These are phyloP conservation scores for Microplitis manilae DNA, from an alignment of 2,888 invertebrate species.

Conservation along the genomic window DNA sequence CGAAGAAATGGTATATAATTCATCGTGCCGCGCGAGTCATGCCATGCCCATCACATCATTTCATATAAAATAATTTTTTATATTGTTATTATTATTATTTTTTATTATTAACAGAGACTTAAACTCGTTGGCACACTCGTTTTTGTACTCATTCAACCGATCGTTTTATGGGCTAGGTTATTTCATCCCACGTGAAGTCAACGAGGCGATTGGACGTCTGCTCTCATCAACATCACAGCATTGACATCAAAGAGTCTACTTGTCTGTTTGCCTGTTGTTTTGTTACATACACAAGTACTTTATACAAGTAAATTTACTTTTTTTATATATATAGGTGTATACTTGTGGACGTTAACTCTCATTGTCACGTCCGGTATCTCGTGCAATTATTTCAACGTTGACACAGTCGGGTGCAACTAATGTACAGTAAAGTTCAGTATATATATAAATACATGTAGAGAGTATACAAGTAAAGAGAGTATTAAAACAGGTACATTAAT, in stretches of 20 bases:
- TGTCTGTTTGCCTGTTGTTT: neutral
- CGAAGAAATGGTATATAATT: conserved; percentile 32
- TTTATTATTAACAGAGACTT: conserved; percentile 20
- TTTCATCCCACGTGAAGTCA: conserved; percentile 55
- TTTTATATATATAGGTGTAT: neutral
- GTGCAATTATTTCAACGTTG: conserved; percentile 14
- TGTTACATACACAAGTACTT: neutral
- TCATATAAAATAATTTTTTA: neutral
- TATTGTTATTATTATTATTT: neutral
- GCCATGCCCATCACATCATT: conserved; percentile 8
- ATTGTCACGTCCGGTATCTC: conserved; percentile 18
- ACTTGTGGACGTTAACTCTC: neutral
- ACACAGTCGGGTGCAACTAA: conserved; percentile 26
- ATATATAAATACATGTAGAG: neutral
- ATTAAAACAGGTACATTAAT: conserved; percentile 30
- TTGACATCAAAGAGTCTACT: conserved; percentile 16
- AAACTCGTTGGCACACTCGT: conserved; percentile 34
- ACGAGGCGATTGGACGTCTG: conserved; percentile 47
- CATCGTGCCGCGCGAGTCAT: conserved; percentile 7
- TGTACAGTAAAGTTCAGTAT: neutral
- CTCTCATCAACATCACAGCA: conserved; percentile 48
- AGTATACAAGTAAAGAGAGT: conserved; percentile 12
- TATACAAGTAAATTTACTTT: neutral
- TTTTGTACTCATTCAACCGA: conserved; percentile 53
- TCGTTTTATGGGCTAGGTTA: conserved; percentile 59